phyloP scores from a whole-genome alignment of 2,888 invertebrate species.

The Melieria crassipennis region DNA sequence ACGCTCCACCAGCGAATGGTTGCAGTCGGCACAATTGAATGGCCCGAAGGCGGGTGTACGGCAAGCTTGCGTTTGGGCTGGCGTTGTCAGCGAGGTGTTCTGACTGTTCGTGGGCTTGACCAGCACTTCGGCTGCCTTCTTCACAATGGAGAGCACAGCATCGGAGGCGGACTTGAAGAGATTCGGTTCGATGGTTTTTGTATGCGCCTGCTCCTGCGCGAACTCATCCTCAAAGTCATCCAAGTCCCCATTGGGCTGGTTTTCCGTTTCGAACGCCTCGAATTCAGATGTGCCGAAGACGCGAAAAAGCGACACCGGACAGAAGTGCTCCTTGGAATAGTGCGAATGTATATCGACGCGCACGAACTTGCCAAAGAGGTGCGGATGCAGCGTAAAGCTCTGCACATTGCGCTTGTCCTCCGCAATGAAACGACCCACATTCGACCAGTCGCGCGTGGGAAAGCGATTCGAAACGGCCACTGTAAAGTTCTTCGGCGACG shows the following conservation, averaged over 20 bases:
- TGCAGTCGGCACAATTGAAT: constrained; percentile 80
- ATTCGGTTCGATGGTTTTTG: constrained; percentile 72
- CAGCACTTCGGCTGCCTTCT: constrained; percentile 88
- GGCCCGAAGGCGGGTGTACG: constrained; percentile 76
- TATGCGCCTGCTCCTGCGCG: constrained; percentile 53
- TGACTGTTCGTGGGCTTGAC: constrained; percentile 73
- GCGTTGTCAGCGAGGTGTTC: constrained; percentile 67
- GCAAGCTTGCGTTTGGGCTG: constrained; percentile 65
- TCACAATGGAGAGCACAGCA: constrained; percentile 90
- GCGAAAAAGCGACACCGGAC: constrained; percentile 94
- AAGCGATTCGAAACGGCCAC: constrained; percentile 89
- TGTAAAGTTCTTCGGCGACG: constrained; percentile 91
- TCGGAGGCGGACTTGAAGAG: constrained; percentile 88
- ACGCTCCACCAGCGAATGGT: constrained; percentile 74
- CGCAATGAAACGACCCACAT: constrained; percentile 87
- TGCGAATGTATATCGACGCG: constrained; percentile 93
- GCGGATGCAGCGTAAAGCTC: constrained; percentile 82
- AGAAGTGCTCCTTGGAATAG: constrained; percentile 96
- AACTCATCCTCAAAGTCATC: constrained; percentile 75
- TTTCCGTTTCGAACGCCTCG: constrained; percentile 87
- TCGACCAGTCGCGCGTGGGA: constrained; percentile 91
- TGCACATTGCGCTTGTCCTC: constrained; percentile 88
- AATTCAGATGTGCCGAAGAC: constrained; percentile 94
- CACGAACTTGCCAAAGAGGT: constrained; percentile 87
- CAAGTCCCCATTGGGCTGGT: constrained; percentile 74